Evolutionary conservation across 2,888 invertebrate species (phyloP), one percentile per base, ranked within the genome.

Genomic region (Lissocephala sabroskyi): DNA sequence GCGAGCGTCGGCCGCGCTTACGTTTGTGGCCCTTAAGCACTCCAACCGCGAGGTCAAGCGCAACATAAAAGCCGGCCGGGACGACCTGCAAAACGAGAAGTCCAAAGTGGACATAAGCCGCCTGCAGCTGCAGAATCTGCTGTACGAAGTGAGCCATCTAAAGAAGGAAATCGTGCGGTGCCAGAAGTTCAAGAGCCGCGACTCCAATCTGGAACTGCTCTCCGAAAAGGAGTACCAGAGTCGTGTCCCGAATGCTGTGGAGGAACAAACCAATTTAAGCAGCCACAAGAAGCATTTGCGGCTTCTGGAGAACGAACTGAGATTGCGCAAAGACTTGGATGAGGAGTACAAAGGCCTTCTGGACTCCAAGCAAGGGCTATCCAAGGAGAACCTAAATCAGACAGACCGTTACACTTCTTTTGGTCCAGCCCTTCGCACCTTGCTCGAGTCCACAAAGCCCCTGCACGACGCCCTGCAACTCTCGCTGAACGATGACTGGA

Each of bases 101-200:
- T 91, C 92, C 71, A 90, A 92, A 63, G 95, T 97, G 0, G 97
- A 98, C 79, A 92, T 92, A 45, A 93, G 94, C 64, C 93, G 97
- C 80, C 85, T 98, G 42, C 93, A 95, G 66, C 86, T 97, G 45
- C 97, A 98, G 85, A 98, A 98, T 86, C 87, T 98, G 42, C 86
- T 97, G 3, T 98, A 98, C 82, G 98, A 98, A 87, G 92, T 94
- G 6, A 92, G 95, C 80, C 96, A 98, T 86, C 86, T 98, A 14
- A 92, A 95, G 65, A 95, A 95, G 67, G 97, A 98, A 87, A 95
- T 96, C n/a, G 91, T 93, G 14, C 95, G 96, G 78, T 97, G 97
- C 79, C 88, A 96, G 52, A 95, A 97, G 79, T 97, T 97, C 81
- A 97, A 95, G 81, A 97, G 97, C 7, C 94, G 95, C 82, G 96